Conservation (phyloP, 2,888 invertebrate species). For the Pogonocherus hispidulus region DNA sequence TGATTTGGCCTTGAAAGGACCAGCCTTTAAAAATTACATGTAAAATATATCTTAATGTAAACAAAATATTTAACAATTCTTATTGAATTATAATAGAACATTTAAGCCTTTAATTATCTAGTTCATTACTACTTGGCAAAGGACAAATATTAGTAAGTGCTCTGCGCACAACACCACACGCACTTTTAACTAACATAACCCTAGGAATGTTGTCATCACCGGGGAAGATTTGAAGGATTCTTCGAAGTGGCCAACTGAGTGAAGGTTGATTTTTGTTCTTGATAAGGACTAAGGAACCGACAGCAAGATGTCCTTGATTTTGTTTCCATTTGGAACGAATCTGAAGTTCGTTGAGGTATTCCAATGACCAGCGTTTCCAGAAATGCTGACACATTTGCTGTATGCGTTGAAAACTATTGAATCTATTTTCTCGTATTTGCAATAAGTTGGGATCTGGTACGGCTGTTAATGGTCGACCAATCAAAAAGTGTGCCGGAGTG, state of each 20-base stretch:
- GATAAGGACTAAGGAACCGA: not conserved
- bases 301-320: not conserved
- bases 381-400: not conserved
- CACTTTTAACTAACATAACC: not conserved
- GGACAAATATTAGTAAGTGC: not conserved
- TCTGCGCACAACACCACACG: not conserved
- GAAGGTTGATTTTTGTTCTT: not conserved
- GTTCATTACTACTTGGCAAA: too few species aligned
- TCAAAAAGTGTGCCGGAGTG: slow-evolving; percentile 17
- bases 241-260: not conserved
- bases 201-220: not conserved
- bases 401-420: not conserved
- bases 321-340: not conserved
- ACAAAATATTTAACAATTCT: too few species aligned
- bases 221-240: not conserved
- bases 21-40: too few species aligned
- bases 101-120: too few species aligned
- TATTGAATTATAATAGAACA: too few species aligned
- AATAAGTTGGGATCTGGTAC: not conserved
- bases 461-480: not conserved
- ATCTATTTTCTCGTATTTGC: not conserved
- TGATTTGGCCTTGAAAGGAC: too few species aligned
- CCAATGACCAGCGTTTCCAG: not conserved
- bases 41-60: too few species aligned
- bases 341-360: not conserved